Base-by-base conservation (phyloP, 2,888 invertebrate genomes). In the Dynastes tityus region DNA sequence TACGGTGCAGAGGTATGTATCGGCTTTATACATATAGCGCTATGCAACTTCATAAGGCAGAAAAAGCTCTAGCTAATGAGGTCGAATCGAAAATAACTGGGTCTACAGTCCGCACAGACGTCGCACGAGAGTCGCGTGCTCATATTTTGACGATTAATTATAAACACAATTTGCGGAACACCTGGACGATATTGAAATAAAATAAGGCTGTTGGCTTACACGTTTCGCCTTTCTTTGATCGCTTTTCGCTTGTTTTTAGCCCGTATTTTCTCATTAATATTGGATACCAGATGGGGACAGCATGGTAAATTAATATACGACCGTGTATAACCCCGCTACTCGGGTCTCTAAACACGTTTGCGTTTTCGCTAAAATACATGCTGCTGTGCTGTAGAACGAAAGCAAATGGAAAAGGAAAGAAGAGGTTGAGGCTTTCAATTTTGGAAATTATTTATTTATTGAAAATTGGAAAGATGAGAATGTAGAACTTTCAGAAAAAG, bases 201-300 rank as follows among this genome's bases (percentile, higher is more conserved):
- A 71, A 55, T 37, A 55, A 37, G 55, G 22, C 68, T 4, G 29
- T 13, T 22, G 61, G 53, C n/a, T 53, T 27, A 29, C 61, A 5
- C 61, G 61, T 22, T 29, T 61, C 61, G 32, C 53, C 45, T 53
- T 3, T 16, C 67, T 58, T 67, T 58, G 58, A 61, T 61, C 58
- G 73, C 45, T 58, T 8, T 53, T 22, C 65, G 37, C 73, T 74
- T 74, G 63, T 74, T 74, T 74, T 74, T 61, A 61, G 29, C 64
- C 74, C 65, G 32, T 53, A 55, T 78, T 78, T 73, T 74, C 78
- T 74, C 78, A 78, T 78, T 78, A 74, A 78, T 78, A 74, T 74
- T 53, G 65, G 55, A 73, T 78, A 74, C 49, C 74, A 78, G 78
- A 73, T 74, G 78, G 64, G 74, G 64, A 73, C 73, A 64, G 78